Evolutionary conservation across 2,888 invertebrate genomes (phyloP).

Genomic region (Leptinotarsa rubiginosa): DNA sequence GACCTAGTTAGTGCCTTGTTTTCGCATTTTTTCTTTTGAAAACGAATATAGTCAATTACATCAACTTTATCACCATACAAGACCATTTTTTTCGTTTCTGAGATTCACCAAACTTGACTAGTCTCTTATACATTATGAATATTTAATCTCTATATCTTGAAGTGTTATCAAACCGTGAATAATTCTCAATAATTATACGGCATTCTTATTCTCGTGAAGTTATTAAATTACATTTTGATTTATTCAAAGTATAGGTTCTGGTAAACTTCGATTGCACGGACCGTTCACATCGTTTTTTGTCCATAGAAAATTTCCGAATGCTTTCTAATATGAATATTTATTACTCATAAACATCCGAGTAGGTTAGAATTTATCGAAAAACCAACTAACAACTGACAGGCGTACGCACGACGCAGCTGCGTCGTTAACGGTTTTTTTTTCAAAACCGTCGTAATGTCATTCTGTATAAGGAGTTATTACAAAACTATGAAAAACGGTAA

Average conservation of each 20-base stretch:
- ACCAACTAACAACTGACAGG: background rate
- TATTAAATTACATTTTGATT: background rate
- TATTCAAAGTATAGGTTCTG: background rate
- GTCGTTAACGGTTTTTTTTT: background rate
- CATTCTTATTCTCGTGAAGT: background rate
- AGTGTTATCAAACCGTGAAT: background rate
- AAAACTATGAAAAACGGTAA: background rate
- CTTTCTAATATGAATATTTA: constrained; percentile 3
- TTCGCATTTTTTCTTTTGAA: too few species aligned
- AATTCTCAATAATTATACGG: background rate
- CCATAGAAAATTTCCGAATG: background rate
- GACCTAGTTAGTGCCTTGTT: too few species aligned
- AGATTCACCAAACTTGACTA: too few species aligned
- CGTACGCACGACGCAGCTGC: background rate
- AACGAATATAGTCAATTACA: too few species aligned
- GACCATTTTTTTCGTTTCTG: too few species aligned
- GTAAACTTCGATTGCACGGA: background rate
- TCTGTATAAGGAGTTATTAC: background rate
- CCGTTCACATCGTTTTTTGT: background rate
- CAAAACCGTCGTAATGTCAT: background rate
- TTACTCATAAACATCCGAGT: background rate
- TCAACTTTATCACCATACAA: too few species aligned
- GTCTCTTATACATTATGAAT: too few species aligned
- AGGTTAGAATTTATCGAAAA: background rate
- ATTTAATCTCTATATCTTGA: too few species aligned